Percentiles rank a stretch among this genome's conserved stretches.
Conservation (phyloP, 2,113 vertebrate genomes). For the Falco punctatus region DNA sequence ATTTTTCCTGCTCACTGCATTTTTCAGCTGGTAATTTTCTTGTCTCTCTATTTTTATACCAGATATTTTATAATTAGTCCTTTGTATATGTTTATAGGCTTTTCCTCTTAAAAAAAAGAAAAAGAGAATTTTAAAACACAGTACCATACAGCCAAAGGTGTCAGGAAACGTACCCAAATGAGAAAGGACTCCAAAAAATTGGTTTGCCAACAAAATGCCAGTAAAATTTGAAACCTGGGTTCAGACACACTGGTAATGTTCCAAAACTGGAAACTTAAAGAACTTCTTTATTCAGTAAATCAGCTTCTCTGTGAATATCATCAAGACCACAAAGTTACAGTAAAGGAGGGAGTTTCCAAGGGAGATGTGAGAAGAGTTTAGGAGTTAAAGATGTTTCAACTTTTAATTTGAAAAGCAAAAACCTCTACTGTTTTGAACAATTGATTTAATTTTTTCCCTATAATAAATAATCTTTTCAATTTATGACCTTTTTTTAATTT, state of each 20-base stretch:
- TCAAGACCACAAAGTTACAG: slow-evolving; percentile 68
- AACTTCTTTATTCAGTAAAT: slow-evolving; percentile 79
- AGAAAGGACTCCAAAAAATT: slow-evolving; percentile 68
- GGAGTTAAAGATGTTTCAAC: slow-evolving; percentile 40
- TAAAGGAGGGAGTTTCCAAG: slow-evolving; percentile 67
- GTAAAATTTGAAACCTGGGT: slow-evolving; percentile 76
- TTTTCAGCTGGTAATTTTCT: slow-evolving; percentile 50
- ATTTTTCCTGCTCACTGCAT: not conserved
- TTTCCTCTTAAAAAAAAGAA: slow-evolving; percentile 47
- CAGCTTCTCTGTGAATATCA: slow-evolving; percentile 78
- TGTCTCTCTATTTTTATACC: slow-evolving; percentile 41
- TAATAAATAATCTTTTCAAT: slow-evolving; percentile 33
- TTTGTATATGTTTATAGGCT: slow-evolving; percentile 54
- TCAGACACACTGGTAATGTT: slow-evolving; percentile 75
- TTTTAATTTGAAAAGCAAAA: slow-evolving; percentile 71
- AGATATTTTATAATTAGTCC: slow-evolving; percentile 65
- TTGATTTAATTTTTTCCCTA: slow-evolving; percentile 29
- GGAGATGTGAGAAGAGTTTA: slow-evolving; percentile 54
- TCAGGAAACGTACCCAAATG: slow-evolving; percentile 76
- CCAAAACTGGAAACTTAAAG: slow-evolving; percentile 77
- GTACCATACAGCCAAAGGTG: slow-evolving; percentile 73
- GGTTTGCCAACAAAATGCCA: slow-evolving; percentile 80
- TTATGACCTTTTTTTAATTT: not conserved
- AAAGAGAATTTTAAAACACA: slow-evolving; percentile 51
- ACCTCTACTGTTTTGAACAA: slow-evolving; percentile 30